These are phyloP conservation scores for Malacoraja senta DNA, from an alignment of 2,797 vertebrate species.

Conservation along the genomic window DNA sequence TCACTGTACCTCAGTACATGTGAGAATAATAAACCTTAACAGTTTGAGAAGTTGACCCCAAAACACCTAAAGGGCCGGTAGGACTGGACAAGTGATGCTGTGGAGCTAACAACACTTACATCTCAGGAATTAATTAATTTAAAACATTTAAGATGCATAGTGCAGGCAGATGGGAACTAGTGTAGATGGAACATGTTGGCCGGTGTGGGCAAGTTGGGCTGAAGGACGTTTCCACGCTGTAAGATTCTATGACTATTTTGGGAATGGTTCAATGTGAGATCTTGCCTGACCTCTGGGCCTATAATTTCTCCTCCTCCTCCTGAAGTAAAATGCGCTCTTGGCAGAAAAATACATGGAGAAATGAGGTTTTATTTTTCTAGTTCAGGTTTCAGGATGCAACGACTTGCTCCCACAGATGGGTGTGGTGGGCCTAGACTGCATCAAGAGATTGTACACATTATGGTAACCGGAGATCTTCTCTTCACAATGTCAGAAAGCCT, in stretches of 20 bases:
- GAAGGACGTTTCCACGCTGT: too few relatives aligned
- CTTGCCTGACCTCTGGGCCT: neutral
- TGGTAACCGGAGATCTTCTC: constrained; percentile 3
- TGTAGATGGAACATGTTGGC: too few relatives aligned
- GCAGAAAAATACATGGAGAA: neutral
- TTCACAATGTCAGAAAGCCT: neutral
- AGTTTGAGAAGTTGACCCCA: neutral
- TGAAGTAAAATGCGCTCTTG: neutral
- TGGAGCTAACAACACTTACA: neutral
- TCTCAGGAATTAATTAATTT: neutral
- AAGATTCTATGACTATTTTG: too few relatives aligned
- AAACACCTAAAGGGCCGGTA: neutral
- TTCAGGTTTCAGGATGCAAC: neutral
- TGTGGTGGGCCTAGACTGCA: neutral
- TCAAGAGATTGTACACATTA: neutral
- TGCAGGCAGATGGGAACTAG: too few relatives aligned
- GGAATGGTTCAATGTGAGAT: neutral
- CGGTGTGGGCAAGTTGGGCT: too few relatives aligned
- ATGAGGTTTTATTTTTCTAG: neutral
- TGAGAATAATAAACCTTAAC: too few relatives aligned
- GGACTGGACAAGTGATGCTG: neutral
- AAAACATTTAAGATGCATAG: neutral
- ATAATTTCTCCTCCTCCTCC: neutral
- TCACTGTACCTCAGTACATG: too few relatives aligned
- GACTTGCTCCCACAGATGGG: neutral